phyloP scores from a whole-genome alignment of 2,113 vertebrate genomes.

The Tychaedon coryphoeus region DNA sequence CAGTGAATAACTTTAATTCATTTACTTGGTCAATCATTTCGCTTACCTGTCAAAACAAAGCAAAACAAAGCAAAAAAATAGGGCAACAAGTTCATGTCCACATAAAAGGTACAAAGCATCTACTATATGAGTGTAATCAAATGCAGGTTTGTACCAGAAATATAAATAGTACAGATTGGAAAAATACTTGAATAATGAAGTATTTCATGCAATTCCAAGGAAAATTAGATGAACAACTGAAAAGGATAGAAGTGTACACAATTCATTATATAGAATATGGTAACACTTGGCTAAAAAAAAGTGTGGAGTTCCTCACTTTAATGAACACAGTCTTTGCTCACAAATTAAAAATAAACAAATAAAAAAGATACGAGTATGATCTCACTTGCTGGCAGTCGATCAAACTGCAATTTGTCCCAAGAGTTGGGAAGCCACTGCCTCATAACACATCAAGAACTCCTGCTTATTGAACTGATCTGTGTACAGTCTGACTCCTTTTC shows the following conservation, averaged over 20 bases:
- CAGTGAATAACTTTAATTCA: neutral
- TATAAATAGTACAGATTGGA: neutral
- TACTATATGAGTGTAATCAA: neutral
- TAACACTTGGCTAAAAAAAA: slow-evolving; percentile 40
- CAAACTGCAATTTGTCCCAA: slow-evolving; percentile 47
- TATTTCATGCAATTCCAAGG: slow-evolving; percentile 10
- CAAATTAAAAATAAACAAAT: slow-evolving; percentile 69
- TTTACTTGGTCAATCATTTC: neutral
- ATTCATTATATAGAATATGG: slow-evolving; percentile 20
- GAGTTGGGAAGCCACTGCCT: slow-evolving; percentile 35
- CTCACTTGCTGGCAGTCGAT: slow-evolving; percentile 28
- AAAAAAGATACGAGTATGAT: slow-evolving; percentile 48
- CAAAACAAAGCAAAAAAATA: neutral
- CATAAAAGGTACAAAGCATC: neutral
- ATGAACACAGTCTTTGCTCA: slow-evolving; percentile 50
- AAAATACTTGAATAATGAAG: slow-evolving; percentile 18
- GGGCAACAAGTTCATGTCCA: neutral
- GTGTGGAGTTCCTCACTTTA: slow-evolving; percentile 21
- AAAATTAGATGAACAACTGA: slow-evolving; percentile 18
- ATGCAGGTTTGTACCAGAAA: neutral
- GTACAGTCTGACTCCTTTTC: neutral
- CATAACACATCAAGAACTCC: neutral
- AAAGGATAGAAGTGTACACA: neutral
- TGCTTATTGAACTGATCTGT: slow-evolving; percentile 1
- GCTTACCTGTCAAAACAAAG: neutral